phyloP scores from a whole-genome alignment of 1,140 invertebrate genomes.

The Holcopasites calliopsidis region DNA sequence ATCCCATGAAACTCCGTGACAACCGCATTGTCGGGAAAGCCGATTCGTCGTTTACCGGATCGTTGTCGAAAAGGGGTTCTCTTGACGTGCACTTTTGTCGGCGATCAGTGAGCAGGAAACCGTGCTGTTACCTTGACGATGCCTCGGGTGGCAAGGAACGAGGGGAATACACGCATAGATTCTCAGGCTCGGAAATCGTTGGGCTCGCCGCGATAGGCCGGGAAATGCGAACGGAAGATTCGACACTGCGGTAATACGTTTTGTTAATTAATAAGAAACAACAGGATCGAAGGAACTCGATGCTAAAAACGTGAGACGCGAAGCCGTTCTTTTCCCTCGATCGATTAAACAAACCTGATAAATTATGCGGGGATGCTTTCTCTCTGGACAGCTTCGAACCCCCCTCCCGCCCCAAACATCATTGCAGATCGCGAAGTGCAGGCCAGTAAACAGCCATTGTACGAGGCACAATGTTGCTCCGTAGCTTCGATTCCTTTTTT shows the following conservation, averaged over 20 bases:
- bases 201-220: slow-evolving; percentile 16
- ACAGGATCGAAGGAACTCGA: neutral
- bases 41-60: slow-evolving; percentile 47
- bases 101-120: slow-evolving; percentile 49
- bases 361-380: slow-evolving; percentile 72
- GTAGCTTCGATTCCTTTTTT: slow-evolving; percentile 62
- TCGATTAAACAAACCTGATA: slow-evolving; percentile 76
- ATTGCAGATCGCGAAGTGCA: slow-evolving; percentile 73
- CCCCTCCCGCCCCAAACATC: slow-evolving; percentile 53
- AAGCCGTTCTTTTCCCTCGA: slow-evolving; percentile 49
- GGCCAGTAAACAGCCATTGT: slow-evolving; percentile 76
- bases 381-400: slow-evolving; percentile 50
- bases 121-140: slow-evolving; percentile 49
- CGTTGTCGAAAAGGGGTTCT: slow-evolving; percentile 48
- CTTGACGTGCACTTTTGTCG: slow-evolving; percentile 46
- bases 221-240: slow-evolving; percentile 36
- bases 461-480: slow-evolving; percentile 53
- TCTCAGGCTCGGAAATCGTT: slow-evolving; percentile 27
- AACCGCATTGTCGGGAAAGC: slow-evolving; percentile 39
- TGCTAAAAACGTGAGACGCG: slow-evolving; percentile 11
- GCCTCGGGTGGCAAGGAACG: slow-evolving; percentile 33
- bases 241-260: slow-evolving; percentile 4
- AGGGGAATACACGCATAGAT: slow-evolving; percentile 41
- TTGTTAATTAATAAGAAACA: neutral
- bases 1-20: slow-evolving; percentile 43